These are phyloP conservation scores for Drosophila nigromelanica DNA, from an alignment of 1,140 invertebrate species.

Conservation along the genomic window DNA sequence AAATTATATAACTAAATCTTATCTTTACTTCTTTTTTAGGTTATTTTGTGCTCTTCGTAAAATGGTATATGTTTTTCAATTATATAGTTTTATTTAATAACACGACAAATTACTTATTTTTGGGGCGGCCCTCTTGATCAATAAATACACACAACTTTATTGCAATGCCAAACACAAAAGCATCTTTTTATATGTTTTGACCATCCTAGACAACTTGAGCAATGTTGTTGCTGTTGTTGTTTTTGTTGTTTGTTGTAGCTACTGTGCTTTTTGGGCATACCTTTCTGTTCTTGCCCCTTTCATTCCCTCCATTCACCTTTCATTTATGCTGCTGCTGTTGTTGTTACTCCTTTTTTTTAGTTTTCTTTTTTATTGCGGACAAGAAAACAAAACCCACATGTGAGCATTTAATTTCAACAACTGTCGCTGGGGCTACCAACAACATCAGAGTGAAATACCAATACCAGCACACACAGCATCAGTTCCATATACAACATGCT, in stretches of 20 bases:
- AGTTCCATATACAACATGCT: constrained; percentile 38
- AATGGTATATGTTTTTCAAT: too few relatives aligned
- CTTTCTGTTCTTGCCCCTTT: constrained; percentile 7
- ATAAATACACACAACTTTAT: constrained; percentile 48
- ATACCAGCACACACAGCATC: constrained; percentile 48
- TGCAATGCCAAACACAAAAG: constrained; percentile 27
- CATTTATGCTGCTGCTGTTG: constrained; percentile 8
- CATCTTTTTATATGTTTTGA: constrained; percentile 44
- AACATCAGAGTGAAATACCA: constrained; percentile 64
- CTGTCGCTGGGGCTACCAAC: constrained; percentile 72
- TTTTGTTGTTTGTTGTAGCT: constrained; percentile 28
- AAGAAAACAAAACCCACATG: constrained; percentile 79
- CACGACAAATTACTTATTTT: neutral
- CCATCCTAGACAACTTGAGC: constrained; percentile 26
- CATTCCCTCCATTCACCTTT: constrained; percentile 20
- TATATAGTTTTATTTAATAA: neutral
- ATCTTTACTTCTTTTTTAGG: too few relatives aligned
- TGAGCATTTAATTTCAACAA: constrained; percentile 83
- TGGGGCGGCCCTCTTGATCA: constrained; percentile 4
- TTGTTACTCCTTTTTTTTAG: constrained; percentile 14
- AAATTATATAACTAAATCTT: too few relatives aligned
- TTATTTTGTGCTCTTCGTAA: too few relatives aligned
- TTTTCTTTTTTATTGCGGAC: constrained; percentile 31
- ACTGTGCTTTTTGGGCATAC: constrained; percentile 33
- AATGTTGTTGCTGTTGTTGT: constrained; percentile 13